Conservation (phyloP, 1,140 invertebrate species). For the Ips nitidus region DNA sequence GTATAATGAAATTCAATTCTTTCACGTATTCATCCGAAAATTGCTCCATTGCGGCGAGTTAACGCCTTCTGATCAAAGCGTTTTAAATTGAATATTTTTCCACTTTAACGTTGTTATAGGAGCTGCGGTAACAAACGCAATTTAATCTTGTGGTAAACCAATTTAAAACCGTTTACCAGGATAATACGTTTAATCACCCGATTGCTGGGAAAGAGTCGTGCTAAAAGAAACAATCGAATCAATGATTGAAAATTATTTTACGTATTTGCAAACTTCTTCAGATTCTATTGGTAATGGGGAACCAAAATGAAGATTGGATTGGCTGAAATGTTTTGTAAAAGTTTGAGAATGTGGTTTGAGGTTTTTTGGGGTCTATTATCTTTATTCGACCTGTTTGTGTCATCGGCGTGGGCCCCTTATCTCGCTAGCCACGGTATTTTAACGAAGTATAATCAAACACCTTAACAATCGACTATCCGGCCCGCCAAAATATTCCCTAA, state of each 20-base stretch:
- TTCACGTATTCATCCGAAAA: constrained; percentile 7
- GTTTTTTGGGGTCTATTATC: too few relatives aligned
- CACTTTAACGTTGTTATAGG: constrained; percentile 14
- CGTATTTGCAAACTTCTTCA: too few relatives aligned
- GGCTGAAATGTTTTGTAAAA: too few relatives aligned
- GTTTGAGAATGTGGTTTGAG: too few relatives aligned
- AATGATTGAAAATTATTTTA: too few relatives aligned
- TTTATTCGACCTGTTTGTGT: too few relatives aligned
- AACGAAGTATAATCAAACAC: constrained; percentile 13
- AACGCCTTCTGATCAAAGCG: constrained; percentile 17
- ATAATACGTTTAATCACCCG: constrained; percentile 8
- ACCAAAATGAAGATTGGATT: too few relatives aligned
- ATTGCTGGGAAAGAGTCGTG: constrained; percentile 1
- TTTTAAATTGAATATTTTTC: constrained; percentile 22
- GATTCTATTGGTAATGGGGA: too few relatives aligned
- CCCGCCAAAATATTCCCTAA: constrained; percentile 22
- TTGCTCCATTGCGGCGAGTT: constrained; percentile 15
- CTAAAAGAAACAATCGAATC: neutral
- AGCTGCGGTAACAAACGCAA: constrained; percentile 19
- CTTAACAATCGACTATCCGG: constrained; percentile 4
- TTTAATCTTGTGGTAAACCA: constrained; percentile 22
- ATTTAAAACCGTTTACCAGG: constrained; percentile 12
- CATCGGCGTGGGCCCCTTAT: too few relatives aligned
- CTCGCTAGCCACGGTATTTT: constrained; percentile 4
- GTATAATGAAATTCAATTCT: neutral